Evolutionary conservation across 2,113 vertebrate species (phyloP), one percentile per base, ranked within the genome.

Genomic region (Ramphastos sulfuratus): DNA sequence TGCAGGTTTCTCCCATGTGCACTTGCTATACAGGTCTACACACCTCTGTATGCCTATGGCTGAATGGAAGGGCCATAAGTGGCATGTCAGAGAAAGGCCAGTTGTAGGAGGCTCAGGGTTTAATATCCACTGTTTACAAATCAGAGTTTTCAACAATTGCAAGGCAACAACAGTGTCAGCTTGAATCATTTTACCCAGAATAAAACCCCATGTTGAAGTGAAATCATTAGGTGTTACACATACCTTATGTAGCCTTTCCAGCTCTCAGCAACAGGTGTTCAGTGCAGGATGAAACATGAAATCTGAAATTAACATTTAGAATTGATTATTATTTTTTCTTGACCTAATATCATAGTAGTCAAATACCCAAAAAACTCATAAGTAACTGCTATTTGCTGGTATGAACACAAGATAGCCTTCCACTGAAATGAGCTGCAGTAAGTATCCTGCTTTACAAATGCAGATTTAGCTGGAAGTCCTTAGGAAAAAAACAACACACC

Each of bases 231-330:
- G 10, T 71, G 16, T 17, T 56, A 33, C 46, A 92, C 84, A 4
- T 92, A 97, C 97, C 96, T 92, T 83, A 91, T 61, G 65, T 42
- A 67, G 89, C 77, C 74, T 87, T 96, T 95, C 93, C 96, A 96
- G 95, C 74, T 96, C 94, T 96, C 89, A 95, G 91, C 66, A 93
- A 87, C 64, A 81, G 72, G n/a, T 76, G 83, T n/a, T 82, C 82
- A 44, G 63, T 2, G 31, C 25, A 60, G 76, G 72, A 77, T 28
- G 82, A 83, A 93, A 85, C 93, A 95, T 94, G 61, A 90, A 96
- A 94, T 60, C 97, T 97, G 95, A 75, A 97, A 97, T 10, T 44
- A 91, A 92, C n/a, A 81, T 89, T 91, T 30, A 66, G 8, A 90
- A 80, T 52, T 37, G 8, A 78, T 95, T 28, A 90, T 64, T 25